phyloP scores from a whole-genome alignment of 2,888 invertebrate genomes.

The Stenodera caucasica region DNA sequence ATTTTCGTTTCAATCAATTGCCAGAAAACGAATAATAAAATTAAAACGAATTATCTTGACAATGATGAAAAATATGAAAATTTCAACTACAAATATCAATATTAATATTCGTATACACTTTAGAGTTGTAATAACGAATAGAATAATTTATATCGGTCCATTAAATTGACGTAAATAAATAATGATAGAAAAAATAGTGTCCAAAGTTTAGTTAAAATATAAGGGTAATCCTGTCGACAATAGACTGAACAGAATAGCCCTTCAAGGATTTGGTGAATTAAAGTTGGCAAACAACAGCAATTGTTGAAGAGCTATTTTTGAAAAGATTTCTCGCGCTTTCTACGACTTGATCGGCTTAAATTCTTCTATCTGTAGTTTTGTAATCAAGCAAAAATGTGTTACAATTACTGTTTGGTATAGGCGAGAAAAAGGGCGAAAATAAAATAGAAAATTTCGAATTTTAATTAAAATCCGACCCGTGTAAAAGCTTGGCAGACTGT shows the following conservation, averaged over 20 bases:
- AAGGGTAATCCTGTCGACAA: not conserved
- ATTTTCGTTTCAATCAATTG: not conserved
- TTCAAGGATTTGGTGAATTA: not conserved
- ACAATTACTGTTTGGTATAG: no score
- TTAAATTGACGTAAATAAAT: not conserved
- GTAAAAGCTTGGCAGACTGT: not conserved
- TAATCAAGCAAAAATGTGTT: no score
- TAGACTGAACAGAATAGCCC: not conserved
- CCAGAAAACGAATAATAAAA: not conserved
- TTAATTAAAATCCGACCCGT: not conserved
- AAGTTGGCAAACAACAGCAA: slow-evolving; percentile 3
- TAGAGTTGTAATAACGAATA: not conserved
- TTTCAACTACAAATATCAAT: not conserved
- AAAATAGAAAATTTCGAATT: not conserved
- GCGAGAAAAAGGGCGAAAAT: no score
- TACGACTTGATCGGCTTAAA: not conserved
- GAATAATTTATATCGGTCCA: no score
- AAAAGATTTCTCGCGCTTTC: not conserved
- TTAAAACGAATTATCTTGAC: not conserved
- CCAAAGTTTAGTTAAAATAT: not conserved
- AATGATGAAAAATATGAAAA: not conserved
- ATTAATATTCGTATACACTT: no score
- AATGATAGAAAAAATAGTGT: not conserved
- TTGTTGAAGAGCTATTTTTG: not conserved
- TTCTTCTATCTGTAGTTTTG: not conserved